Conservation (phyloP, 2,113 vertebrate species). For the Gallinago undulata region DNA sequence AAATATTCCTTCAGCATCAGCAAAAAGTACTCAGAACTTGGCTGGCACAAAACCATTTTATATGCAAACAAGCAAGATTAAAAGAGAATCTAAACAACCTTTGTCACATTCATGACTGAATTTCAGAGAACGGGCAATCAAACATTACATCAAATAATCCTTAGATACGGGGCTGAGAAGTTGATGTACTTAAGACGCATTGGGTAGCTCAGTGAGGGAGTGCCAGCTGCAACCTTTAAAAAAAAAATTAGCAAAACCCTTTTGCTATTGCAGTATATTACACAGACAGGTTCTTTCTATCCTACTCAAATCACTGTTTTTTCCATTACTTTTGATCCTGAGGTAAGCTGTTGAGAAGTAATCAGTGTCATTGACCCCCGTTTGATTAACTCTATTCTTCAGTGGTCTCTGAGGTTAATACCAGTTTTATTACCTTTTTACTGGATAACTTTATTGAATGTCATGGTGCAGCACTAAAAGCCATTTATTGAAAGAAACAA, state of each 20-base stretch:
- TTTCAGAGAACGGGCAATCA: background rate
- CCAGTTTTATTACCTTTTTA: slow-evolving; percentile 24
- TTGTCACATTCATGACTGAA: background rate
- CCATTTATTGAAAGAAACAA: background rate
- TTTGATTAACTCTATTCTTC: slow-evolving; percentile 17
- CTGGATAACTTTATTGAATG: background rate
- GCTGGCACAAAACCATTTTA: background rate
- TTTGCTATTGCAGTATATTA: background rate
- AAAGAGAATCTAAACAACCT: background rate
- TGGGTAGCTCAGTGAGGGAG: background rate
- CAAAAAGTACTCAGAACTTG: slow-evolving; percentile 17
- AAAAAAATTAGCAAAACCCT: background rate
- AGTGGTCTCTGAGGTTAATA: background rate
- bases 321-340: slow-evolving; percentile 21
- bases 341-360: background rate
- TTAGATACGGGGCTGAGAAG: background rate
- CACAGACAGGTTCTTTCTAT: background rate
- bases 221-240: background rate
- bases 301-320: background rate
- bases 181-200: background rate
- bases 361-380: background rate
- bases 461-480: background rate
- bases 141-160: background rate
- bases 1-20: slow-evolving; percentile 25
- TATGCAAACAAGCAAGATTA: slow-evolving; percentile 14